Evolutionary conservation across 2,797 vertebrate genomes (phyloP).

Genomic region (Parauchenoglanis punctatus): DNA sequence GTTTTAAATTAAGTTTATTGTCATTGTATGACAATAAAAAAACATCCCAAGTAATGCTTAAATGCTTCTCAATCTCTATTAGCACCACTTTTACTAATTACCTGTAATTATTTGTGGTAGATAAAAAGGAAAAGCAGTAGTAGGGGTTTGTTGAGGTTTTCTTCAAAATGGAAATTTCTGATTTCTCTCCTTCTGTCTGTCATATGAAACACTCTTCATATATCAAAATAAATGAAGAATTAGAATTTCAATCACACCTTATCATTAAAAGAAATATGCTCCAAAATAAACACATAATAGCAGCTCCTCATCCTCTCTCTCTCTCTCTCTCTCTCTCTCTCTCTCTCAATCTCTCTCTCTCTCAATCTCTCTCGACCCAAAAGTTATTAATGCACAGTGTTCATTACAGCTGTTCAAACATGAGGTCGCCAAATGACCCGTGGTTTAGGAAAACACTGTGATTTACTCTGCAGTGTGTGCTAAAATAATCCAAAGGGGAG

Average conservation of each 20-base stretch:
- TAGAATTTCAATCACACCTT: conserved; percentile 10
- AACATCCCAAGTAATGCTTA: neutral
- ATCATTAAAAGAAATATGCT: conserved; percentile 50
- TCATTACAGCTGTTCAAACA: conserved; percentile 85
- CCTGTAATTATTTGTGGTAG: neutral
- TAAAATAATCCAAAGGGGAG: conserved; percentile 80
- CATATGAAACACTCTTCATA: conserved; percentile 1
- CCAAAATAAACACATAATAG: conserved; percentile 49
- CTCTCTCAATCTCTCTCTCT: neutral
- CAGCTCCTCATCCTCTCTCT: conserved; percentile 38
- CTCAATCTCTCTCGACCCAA: conserved; percentile 52
- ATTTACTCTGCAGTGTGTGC: conserved; percentile 76
- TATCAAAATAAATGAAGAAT: conserved; percentile 33
- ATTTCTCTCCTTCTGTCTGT: neutral
- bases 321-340: conserved; percentile 41
- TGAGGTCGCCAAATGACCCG: conserved; percentile 81
- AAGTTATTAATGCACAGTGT: conserved; percentile 75
- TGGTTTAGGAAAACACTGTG: conserved; percentile 83
- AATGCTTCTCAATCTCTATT: neutral
- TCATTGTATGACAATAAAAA: neutral
- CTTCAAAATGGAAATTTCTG: neutral
- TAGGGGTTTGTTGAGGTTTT: neutral
- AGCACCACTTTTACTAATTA: neutral
- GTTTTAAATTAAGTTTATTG: neutral
- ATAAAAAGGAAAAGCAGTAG: neutral